A percentile compares a stretch with the other conserved stretches of the same genome.
Conservation (phyloP, 37 sponge, comb jelly and placozoan species). For the Cliona cf. orientalis region DNA sequence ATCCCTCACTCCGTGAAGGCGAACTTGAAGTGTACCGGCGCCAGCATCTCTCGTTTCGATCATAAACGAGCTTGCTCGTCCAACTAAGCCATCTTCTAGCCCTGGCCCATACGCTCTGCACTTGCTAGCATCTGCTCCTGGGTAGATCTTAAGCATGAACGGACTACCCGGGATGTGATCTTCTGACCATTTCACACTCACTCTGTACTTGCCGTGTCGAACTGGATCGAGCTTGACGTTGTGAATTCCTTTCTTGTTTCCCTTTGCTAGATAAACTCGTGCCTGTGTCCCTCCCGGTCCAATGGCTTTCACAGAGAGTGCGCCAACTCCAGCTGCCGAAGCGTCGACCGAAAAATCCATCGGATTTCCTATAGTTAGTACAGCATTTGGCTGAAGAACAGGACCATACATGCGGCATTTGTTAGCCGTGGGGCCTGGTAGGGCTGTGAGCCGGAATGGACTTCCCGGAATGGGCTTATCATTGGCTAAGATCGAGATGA, state of each 20-base stretch:
- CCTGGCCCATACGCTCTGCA: constrained; percentile 80
- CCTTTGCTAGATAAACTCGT: constrained; percentile 61
- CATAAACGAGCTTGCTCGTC: constrained; percentile 48
- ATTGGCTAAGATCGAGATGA: constrained; percentile 43
- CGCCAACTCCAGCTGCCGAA: constrained; percentile 76
- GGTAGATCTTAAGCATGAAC: constrained; percentile 66
- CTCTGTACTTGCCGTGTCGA: constrained; percentile 72
- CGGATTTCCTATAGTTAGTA: constrained; percentile 80
- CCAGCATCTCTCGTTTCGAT: constrained; percentile 85
- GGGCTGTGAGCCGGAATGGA: constrained; percentile 70
- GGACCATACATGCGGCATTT: constrained; percentile 63
- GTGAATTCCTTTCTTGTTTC: constrained; percentile 33
- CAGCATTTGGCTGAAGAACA: constrained; percentile 39
- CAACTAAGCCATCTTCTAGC: constrained; percentile 71
- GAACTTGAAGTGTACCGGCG: constrained; percentile 66
- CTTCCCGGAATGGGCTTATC: constrained; percentile 78
- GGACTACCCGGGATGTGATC: constrained; percentile 76
- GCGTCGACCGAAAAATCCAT: constrained; percentile 86
- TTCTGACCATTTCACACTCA: constrained; percentile 69
- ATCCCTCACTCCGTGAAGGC: constrained; percentile 79
- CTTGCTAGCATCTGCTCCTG: constrained; percentile 80
- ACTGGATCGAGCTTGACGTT: constrained; percentile 68
- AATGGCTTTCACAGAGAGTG: constrained; percentile 59
- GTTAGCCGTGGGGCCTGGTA: constrained; percentile 52
- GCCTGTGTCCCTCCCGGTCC: constrained; percentile 70